These are phyloP conservation scores for Cossypha heuglini DNA, from an alignment of 2,797 vertebrate genomes.

Conservation along the genomic window DNA sequence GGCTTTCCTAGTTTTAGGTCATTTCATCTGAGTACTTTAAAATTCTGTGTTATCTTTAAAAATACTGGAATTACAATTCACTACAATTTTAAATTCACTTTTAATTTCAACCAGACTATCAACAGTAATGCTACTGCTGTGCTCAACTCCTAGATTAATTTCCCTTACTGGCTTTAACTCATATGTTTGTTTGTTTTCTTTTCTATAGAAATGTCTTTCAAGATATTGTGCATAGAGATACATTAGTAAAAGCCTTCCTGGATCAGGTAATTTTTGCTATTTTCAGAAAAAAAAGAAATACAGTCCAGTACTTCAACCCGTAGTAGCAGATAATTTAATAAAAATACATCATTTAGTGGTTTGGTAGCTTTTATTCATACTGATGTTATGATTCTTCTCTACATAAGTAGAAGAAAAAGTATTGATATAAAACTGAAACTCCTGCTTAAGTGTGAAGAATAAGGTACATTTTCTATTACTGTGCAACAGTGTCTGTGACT, in stretches of 20 bases:
- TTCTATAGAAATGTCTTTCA: slow-evolving; percentile 91
- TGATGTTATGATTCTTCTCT: not conserved
- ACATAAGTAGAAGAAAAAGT: not conserved
- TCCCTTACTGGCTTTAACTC: not conserved
- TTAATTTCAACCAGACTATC: not conserved
- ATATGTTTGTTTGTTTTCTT: not conserved
- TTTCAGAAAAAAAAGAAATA: not conserved
- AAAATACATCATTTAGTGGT: not conserved
- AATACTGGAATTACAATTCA: not conserved
- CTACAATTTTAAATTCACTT: not conserved
- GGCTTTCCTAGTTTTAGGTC: not conserved
- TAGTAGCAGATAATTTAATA: not conserved
- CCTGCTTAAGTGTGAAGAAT: not conserved
- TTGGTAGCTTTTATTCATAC: not conserved
- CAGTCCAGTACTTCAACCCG: not conserved
- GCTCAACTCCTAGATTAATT: not conserved
- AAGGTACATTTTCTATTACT: not conserved
- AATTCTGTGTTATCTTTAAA: not conserved
- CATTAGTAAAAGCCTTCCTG: slow-evolving; percentile 91
- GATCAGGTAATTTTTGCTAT: slow-evolving; percentile 84
- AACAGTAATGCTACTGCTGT: not conserved
- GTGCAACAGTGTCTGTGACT: not conserved
- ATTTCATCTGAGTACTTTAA: not conserved
- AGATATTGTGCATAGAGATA: slow-evolving; percentile 92
- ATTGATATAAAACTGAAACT: not conserved